Conservation (phyloP, 2,888 invertebrate genomes). For the Osmoderma eremita region DNA sequence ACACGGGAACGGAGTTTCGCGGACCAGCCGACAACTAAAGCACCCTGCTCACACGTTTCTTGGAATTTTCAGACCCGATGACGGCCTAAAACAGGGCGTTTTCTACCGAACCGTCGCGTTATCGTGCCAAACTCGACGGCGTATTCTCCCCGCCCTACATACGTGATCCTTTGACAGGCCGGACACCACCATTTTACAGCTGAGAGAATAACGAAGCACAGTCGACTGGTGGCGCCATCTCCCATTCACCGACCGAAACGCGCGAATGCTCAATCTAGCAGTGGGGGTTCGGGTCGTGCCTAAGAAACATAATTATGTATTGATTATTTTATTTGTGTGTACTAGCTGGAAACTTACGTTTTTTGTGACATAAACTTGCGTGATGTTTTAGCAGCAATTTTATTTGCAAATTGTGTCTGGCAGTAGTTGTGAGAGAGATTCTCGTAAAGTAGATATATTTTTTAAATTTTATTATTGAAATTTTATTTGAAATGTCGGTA, state of each 20-base stretch:
- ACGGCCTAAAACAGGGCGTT: conserved; percentile 38
- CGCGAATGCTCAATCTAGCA: background rate
- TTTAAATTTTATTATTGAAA: no score
- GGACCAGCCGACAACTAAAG: no score
- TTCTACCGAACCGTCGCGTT: conserved; percentile 43
- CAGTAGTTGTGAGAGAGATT: no score
- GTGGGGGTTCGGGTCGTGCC: background rate
- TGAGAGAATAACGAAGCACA: conserved; percentile 46
- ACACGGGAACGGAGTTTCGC: background rate
- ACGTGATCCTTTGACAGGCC: conserved; percentile 60
- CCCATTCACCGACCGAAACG: background rate
- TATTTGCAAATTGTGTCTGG: no score
- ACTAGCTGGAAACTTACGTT: no score
- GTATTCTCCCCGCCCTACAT: conserved; percentile 63
- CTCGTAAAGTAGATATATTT: no score
- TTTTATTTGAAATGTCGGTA: no score
- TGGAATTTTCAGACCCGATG: conserved; percentile 11
- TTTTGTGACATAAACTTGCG: no score
- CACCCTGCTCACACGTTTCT: no score
- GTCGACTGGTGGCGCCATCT: conserved; percentile 43
- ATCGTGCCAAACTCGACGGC: conserved; percentile 29
- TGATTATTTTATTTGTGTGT: background rate
- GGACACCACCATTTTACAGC: conserved; percentile 61
- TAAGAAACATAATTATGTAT: background rate
- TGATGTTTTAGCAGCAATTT: no score